These are phyloP conservation scores for Thera obeliscata DNA, from an alignment of 2,888 invertebrate genomes.

Conservation along the genomic window DNA sequence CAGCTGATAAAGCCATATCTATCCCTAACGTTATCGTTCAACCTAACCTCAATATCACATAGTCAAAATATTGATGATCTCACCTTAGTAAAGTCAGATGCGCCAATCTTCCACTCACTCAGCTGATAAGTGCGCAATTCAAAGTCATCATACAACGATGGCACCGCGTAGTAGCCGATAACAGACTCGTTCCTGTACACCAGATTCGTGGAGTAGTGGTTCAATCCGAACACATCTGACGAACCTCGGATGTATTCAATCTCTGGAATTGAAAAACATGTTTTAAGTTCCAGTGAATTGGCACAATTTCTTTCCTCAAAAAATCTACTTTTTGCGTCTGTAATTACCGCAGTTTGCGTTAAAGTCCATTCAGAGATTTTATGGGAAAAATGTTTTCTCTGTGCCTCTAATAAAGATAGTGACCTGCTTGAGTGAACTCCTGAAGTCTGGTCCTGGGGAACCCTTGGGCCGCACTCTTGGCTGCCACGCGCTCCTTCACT, in stretches of 20 bases:
- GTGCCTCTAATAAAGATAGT: not conserved
- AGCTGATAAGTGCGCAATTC: no score
- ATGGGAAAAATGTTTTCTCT: not conserved
- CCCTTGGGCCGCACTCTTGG: conserved; percentile 68
- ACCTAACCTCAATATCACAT: no score
- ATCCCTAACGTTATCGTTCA: no score
- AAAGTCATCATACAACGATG: no score
- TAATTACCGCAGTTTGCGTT: not conserved
- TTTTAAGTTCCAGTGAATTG: no score
- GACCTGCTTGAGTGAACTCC: conserved; percentile 25
- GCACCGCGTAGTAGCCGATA: no score
- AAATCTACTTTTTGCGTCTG: not conserved
- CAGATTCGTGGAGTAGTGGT: conserved; percentile 45
- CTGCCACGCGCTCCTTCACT: conserved; percentile 57
- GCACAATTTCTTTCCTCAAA: no score
- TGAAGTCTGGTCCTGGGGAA: conserved; percentile 58
- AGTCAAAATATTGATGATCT: no score
- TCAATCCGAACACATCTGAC: conserved; percentile 51
- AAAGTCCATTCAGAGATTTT: no score
- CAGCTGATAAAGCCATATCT: no score
- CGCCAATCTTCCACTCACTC: no score
- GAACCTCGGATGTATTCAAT: conserved; percentile 56
- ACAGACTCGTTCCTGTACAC: conserved; percentile 24
- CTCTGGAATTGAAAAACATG: conserved; percentile 47
- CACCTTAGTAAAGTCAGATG: no score